These are phyloP conservation scores for Pipistrellus nathusii DNA, from an alignment of 2,797 vertebrate genomes.

Conservation along the genomic window DNA sequence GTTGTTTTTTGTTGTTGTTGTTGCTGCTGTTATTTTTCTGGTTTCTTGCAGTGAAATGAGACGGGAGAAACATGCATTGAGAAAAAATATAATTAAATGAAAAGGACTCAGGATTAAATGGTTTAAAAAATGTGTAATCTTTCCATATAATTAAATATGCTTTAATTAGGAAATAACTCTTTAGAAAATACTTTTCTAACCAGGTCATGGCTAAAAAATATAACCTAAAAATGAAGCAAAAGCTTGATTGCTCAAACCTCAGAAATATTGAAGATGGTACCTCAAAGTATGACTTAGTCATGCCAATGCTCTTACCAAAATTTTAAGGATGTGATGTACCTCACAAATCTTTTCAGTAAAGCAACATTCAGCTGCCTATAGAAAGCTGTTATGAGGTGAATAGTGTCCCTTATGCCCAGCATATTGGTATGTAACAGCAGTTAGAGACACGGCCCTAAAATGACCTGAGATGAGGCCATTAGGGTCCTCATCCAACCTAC, in stretches of 20 bases:
- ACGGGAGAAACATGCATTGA: not conserved
- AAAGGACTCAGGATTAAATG: not conserved
- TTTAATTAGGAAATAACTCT: constrained; percentile 1
- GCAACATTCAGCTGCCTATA: not conserved
- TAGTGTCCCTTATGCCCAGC: not conserved
- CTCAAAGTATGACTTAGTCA: not conserved
- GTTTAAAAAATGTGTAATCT: not conserved
- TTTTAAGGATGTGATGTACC: not conserved
- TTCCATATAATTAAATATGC: not conserved
- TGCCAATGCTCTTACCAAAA: not conserved
- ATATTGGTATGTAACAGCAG: not conserved
- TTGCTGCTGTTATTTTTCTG: not conserved
- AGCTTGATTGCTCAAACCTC: not conserved
- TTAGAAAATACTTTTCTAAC: not conserved
- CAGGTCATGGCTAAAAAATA: not conserved
- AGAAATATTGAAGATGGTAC: not conserved
- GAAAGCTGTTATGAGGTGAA: not conserved
- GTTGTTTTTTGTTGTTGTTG: not conserved
- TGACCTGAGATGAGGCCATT: not conserved
- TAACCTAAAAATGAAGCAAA: not conserved
- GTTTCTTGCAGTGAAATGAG: not conserved
- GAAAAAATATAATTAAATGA: not conserved
- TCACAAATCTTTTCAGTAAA: not conserved
- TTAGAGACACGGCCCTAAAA: not conserved
- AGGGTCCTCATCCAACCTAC: not conserved